phyloP scores from a whole-genome alignment of 2,797 vertebrate species.

The Chelon auratus region DNA sequence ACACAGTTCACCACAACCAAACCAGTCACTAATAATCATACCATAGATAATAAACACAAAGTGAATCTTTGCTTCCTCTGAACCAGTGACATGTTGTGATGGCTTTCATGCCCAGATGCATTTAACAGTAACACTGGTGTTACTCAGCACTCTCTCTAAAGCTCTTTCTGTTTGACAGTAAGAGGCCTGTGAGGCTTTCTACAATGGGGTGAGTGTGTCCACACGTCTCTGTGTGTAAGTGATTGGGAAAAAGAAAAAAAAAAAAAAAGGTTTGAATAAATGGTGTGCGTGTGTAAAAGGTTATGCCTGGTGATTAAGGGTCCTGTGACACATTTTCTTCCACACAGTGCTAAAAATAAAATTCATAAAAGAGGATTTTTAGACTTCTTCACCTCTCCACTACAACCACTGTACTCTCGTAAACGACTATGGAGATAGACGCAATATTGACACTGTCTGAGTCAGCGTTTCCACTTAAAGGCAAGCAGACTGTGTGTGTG shows the following conservation, averaged over 20 bases:
- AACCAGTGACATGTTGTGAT: conserved; percentile 58
- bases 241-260: conserved; percentile 8
- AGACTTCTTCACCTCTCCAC: conserved; percentile 46
- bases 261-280: conserved; percentile 36
- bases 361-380: conserved; percentile 64
- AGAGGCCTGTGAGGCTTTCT: conserved; percentile 64
- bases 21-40: background rate
- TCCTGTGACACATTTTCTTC: conserved; percentile 69
- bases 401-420: conserved; percentile 43
- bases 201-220: conserved; percentile 74
- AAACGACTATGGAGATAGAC: conserved; percentile 39
- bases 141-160: conserved; percentile 73
- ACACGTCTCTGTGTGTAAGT: conserved; percentile 43
- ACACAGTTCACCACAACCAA: background rate
- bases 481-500: background rate
- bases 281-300: conserved; percentile 44
- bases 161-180: conserved; percentile 68
- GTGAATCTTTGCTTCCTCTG: conserved; percentile 43
- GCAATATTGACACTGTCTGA: conserved; percentile 19
- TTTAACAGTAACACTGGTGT: conserved; percentile 72
- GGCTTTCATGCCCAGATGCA: conserved; percentile 68
- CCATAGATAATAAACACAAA: conserved; percentile 3
- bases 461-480: conserved; percentile 59
- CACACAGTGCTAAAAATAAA: conserved; percentile 69
- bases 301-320: conserved; percentile 66